Base-by-base conservation (phyloP, 2,888 invertebrate genomes). In the Apocheima hispidaria region DNA sequence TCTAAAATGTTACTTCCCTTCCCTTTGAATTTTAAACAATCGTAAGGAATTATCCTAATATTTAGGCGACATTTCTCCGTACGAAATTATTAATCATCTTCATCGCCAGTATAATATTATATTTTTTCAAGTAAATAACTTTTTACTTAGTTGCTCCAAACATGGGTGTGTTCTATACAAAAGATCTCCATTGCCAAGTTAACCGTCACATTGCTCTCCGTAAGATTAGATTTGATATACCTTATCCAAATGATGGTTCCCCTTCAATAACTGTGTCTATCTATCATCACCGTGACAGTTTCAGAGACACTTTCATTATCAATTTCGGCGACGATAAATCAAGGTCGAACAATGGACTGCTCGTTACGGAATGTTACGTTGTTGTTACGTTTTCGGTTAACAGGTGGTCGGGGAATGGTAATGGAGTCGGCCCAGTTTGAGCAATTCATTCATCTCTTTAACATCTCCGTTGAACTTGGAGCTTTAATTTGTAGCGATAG, bases 331-430 rank as follows among this genome's bases (percentile, higher is more conserved):
- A 64, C 68, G 55, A 72, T 76, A 74, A 75, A 83, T 83, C 82
- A 84, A 84, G 82, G 82, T 71, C 81, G 74, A 69, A 77, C 79
- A 79, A 79, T 78, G 68, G 70, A 71, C 65, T 64, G 70, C 66
- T 73, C 68, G 71, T 78, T 77, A 78, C 74, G 67, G 71, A 73
- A 74, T 75, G 70, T 78, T 77, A 77, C 74, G 75, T 71, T 73
- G 63, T 60, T 66, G 60, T 70, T 67, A 62, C 68, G 65, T 68
- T 69, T 70, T 68, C 58, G 40, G 63, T 60, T 64, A 69, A 66
- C 69, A 68, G 65, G 68, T 68, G 67, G 65, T 65, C 57, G 60
- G 40, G 56, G 60, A 60, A 60, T 53, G 50, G 49, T 63, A 65
- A 65, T 65, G 53, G 60, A 63, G 49, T 35, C 65, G 66, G 63